These are phyloP conservation scores for Carettochelys insculpta DNA, from an alignment of 2,113 vertebrate genomes.

Conservation along the genomic window DNA sequence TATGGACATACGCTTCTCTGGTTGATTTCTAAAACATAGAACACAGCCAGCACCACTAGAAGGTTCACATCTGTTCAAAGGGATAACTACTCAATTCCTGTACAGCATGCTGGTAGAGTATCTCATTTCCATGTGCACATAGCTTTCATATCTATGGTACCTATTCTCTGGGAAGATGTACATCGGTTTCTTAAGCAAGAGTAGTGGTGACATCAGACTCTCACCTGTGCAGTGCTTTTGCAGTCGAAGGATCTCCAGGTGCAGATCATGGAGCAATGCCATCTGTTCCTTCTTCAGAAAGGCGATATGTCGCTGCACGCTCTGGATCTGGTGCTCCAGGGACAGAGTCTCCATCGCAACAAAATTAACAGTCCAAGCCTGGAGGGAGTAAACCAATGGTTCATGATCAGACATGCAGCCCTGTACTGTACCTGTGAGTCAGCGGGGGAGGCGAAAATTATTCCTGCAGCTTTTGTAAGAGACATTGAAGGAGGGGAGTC, in stretches of 20 bases:
- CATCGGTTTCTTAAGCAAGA: not conserved
- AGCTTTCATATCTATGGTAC: not conserved
- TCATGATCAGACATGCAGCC: accelerated
- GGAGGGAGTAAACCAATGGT: constrained; percentile 4
- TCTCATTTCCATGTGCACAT: not conserved
- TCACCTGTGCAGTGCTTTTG: constrained; percentile 97
- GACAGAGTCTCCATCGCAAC: constrained; percentile 87
- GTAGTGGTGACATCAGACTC: accelerated
- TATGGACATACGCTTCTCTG: not conserved
- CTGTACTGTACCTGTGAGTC: accelerated
- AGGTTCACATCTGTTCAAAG: not conserved
- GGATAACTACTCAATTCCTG: not conserved
- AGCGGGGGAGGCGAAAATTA: not conserved
- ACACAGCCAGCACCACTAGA: not conserved
- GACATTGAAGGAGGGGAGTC: not conserved
- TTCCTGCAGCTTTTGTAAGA: accelerated
- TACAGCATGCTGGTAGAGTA: not conserved
- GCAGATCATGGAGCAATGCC: constrained; percentile 90
- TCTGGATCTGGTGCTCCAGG: constrained; percentile 90
- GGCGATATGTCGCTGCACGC: constrained; percentile 89
- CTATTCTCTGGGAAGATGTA: not conserved
- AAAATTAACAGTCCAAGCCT: constrained; percentile 56
- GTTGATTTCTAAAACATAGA: not conserved
- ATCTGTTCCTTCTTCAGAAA: constrained; percentile 96
- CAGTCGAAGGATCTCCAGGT: constrained; percentile 93